Base-by-base conservation (phyloP, 1,140 invertebrate genomes). In the Lasioglossum albipes region DNA sequence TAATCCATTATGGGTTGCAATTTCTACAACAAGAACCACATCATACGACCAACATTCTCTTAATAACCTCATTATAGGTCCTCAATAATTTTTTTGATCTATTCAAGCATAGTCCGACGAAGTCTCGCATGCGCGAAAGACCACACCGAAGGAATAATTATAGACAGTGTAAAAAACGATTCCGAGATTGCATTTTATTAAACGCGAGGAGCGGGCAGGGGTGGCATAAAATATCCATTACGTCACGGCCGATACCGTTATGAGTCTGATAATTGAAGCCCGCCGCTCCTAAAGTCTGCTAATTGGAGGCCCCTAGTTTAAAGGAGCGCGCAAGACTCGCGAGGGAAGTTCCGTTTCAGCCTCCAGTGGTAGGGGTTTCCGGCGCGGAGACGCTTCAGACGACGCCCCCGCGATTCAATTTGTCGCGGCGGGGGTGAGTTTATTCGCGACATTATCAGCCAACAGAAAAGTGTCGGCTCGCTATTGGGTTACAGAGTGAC, bases 401-500 rank as follows among this genome's bases (percentile, higher is more conserved):
- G 74, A 52, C 64, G 74, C 57, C 13, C 9, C 61, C 4, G 73
- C 49, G 49, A 73, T 52, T 54, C 36, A 27, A 79, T 64, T 79
- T 41, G 62, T 75, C 16, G 65, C 31, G 59, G 20, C 45, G 31
- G 13, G 49, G n/a, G 18, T 27, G 54, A 61, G 69, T 82, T 82
- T 79, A 79, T 82, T 79, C 76, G 70, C 62, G 52, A 69, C 76
- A 80, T 75, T 80, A 80, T 83, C 81, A 31, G 59, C 31, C 65
- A 67, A 22, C 70, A 49, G 77, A 75, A 68, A 64, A 70, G 65
- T 69, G 76, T 79, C 81, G 76, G 18, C 16, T 9, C 64, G 65
- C 42, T 77, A 79, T 79, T 66, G 70, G 62, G 77, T 79, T 74
- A 74, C 77, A 79, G 49, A 79, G 77, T 79, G 77, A 79, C 77